Conservation (phyloP, 2,888 invertebrate genomes). For the Isoperla grammatica region DNA sequence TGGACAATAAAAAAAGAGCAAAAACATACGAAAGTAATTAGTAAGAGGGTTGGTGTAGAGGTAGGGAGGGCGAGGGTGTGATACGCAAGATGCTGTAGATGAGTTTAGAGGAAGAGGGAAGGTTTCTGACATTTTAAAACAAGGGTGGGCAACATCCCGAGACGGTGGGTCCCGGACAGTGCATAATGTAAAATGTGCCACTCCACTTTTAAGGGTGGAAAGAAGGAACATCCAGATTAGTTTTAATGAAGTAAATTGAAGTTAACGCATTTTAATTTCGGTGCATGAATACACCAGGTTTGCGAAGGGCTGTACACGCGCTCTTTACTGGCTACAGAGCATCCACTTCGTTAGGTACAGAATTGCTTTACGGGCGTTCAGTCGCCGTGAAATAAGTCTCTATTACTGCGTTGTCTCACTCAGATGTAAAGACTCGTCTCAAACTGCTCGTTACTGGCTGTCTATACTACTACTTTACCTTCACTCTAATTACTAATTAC, state of each 20-base stretch:
- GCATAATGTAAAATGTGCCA: no score
- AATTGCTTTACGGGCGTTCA: slow-evolving; percentile 26
- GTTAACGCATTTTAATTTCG: slow-evolving; percentile 45
- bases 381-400: slow-evolving; percentile 30
- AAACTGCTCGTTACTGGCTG: no score
- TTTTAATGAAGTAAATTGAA: slow-evolving; percentile 45
- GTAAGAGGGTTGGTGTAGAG: slow-evolving; percentile 2
- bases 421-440: no score
- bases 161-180: no score
- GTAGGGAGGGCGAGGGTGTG: no score
- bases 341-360: slow-evolving; percentile 21
- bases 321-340: neutral
- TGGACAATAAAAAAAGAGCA: slow-evolving; percentile 11
- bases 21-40: slow-evolving; percentile 19
- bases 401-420: neutral
- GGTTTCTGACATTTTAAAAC: no score
- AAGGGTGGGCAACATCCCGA: neutral
- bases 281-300: slow-evolving; percentile 28
- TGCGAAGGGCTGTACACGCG: neutral
- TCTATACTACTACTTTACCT: no score
- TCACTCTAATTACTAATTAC: no score
- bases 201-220: no score
- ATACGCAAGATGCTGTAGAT: no score
- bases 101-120: no score
- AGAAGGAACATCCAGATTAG: slow-evolving; percentile 38